phyloP scores from a whole-genome alignment of 2,113 vertebrate genomes.

The Poicephalus meyeri region DNA sequence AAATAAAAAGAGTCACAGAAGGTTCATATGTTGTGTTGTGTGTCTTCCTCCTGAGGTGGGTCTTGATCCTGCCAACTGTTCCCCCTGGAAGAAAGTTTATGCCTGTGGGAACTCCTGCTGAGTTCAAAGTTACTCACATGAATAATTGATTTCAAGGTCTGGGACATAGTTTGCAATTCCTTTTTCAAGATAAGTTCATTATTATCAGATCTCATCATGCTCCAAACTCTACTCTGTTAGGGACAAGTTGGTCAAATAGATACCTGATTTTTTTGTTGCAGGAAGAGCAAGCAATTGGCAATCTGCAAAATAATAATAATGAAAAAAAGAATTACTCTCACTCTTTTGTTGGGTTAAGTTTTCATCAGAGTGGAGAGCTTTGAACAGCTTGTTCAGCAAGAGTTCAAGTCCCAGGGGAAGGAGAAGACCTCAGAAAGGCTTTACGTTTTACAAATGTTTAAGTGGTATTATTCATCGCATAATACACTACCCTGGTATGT shows the following conservation, averaged over 20 bases:
- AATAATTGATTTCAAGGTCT: constrained; percentile 65
- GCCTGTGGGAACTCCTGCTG: constrained; percentile 59
- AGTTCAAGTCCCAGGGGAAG: constrained; percentile 4
- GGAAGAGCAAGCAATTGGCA: neutral
- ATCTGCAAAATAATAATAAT: neutral
- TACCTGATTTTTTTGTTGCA: neutral
- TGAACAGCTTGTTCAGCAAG: constrained; percentile 36
- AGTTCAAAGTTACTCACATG: constrained; percentile 66
- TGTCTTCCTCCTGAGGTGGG: constrained; percentile 51
- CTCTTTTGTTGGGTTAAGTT: neutral
- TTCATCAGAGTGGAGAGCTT: constrained; percentile 6
- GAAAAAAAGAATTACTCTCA: neutral
- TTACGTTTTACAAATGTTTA: constrained; percentile 30
- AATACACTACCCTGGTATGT: neutral
- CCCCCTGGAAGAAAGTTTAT: constrained; percentile 54
- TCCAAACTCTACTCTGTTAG: neutral
- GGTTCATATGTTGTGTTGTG: constrained; percentile 38
- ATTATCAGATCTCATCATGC: constrained; percentile 36
- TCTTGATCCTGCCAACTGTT: constrained; percentile 65
- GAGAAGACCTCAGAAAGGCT: constrained; percentile 3
- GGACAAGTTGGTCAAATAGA: constrained; percentile 33
- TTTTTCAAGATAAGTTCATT: constrained; percentile 58
- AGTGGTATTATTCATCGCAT: constrained; percentile 12
- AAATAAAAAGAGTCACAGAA: constrained; percentile 27
- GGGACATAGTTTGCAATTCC: constrained; percentile 39